Conservation (phyloP, 2,888 invertebrate species). For the Hirudinaria manillensis region DNA sequence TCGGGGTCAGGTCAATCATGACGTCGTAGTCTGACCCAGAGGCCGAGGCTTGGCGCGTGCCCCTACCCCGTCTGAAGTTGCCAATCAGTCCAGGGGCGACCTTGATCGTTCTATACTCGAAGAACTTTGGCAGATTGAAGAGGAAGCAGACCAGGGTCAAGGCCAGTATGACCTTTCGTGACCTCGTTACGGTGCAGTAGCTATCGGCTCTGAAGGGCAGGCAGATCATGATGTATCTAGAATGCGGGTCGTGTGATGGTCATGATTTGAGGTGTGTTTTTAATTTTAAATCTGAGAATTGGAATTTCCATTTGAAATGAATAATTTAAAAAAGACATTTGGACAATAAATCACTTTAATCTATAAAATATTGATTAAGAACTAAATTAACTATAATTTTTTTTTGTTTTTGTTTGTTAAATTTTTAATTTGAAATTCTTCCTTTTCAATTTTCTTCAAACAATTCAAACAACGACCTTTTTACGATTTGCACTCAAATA, state of each 20-base stretch:
- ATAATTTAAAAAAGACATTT: too few species aligned
- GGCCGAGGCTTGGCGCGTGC: background rate
- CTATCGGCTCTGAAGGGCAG: slow-evolving; percentile 52
- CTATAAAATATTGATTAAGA: too few species aligned
- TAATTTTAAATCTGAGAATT: too few species aligned
- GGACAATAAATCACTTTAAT: too few species aligned
- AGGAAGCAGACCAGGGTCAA: slow-evolving; percentile 45
- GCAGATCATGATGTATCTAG: slow-evolving; percentile 53
- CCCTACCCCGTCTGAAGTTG: slow-evolving; percentile 29
- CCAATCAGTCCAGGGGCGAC: slow-evolving; percentile 25
- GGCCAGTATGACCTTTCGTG: slow-evolving; percentile 45
- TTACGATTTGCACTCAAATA: too few species aligned
- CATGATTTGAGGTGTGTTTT: too few species aligned
- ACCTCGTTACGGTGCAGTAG: slow-evolving; percentile 47
- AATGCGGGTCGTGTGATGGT: background rate
- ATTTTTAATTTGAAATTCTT: too few species aligned
- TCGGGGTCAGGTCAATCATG: slow-evolving; percentile 41
- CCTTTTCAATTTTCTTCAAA: too few species aligned
- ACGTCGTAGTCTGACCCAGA: slow-evolving; percentile 18
- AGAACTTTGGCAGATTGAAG: slow-evolving; percentile 51
- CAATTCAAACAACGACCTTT: too few species aligned
- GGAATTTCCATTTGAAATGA: too few species aligned
- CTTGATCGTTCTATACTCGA: slow-evolving; percentile 47
- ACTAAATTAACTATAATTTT: too few species aligned
- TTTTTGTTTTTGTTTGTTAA: too few species aligned